Evolutionary conservation across 2,797 vertebrate genomes (phyloP).

Genomic region (Orestias chungarensis): DNA sequence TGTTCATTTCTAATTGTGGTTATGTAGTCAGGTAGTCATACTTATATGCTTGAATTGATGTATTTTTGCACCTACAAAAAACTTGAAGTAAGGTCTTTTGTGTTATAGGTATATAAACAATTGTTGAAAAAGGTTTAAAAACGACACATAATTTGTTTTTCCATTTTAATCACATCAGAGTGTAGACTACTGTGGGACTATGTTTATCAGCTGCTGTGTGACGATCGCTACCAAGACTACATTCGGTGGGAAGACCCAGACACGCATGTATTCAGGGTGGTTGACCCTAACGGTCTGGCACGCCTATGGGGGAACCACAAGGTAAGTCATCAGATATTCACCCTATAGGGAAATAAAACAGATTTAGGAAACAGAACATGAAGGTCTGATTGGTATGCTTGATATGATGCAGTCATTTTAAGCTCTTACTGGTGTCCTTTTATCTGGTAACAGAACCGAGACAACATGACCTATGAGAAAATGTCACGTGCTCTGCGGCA

Average conservation of each 20-base stretch:
- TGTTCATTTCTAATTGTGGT: neutral
- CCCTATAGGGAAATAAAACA: conserved; percentile 41
- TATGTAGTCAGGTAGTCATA: neutral
- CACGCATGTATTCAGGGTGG: conserved; percentile 84
- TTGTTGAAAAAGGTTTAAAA: too few relatives aligned
- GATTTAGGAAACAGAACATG: neutral
- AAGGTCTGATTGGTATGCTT: too few relatives aligned
- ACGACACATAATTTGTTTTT: neutral
- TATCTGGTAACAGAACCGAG: conserved; percentile 80
- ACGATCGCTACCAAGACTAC: conserved; percentile 85
- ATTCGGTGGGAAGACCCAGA: conserved; percentile 89
- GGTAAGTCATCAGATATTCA: conserved; percentile 65
- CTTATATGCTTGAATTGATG: neutral
- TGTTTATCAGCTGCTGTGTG: conserved; percentile 88
- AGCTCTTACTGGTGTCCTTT: neutral
- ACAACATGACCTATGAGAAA: conserved; percentile 96
- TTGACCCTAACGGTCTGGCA: conserved; percentile 89
- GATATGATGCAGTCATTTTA: neutral
- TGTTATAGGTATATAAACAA: neutral
- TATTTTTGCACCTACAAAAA: too few relatives aligned
- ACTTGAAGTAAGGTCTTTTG: neutral
- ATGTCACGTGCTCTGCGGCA: conserved; percentile 92
- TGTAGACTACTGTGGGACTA: conserved; percentile 92
- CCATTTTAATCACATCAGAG: conserved; percentile 70
- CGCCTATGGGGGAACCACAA: conserved; percentile 95